Evolutionary conservation across 2,797 vertebrate species (phyloP).

Genomic region (Avahi laniger): DNA sequence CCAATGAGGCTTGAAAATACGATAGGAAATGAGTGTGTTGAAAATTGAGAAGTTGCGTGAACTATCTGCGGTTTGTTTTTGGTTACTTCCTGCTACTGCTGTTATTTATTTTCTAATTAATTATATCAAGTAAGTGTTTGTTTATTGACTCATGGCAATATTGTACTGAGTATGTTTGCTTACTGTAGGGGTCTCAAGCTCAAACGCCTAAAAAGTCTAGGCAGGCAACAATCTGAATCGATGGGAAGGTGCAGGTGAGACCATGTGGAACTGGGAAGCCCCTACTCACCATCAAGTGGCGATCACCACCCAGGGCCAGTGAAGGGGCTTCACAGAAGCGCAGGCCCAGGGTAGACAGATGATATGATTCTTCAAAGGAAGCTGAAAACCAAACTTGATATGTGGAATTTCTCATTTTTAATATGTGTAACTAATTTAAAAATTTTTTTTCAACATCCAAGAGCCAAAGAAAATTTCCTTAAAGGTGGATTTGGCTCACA

Average conservation of each 20-base stretch:
- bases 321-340: neutral
- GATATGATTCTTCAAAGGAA: neutral
- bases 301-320: fast-evolving
- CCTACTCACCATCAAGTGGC: fast-evolving
- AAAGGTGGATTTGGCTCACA: neutral
- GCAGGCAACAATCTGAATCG: too few species aligned
- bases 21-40: neutral
- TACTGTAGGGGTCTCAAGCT: neutral
- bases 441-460: neutral
- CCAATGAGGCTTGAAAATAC: conserved; percentile 10
- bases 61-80: neutral
- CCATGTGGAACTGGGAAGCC: neutral
- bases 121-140: neutral
- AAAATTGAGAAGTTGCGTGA: neutral
- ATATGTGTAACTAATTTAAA: neutral
- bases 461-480: neutral
- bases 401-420: neutral
- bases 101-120: neutral
- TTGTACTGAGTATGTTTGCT: neutral
- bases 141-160: neutral
- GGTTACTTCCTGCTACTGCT: neutral
- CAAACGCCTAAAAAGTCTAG: neutral
- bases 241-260: fast-evolving
- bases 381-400: neutral
- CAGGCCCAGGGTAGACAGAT: too few species aligned